Conservation (phyloP, 2,888 invertebrate species). For the Cheilosia vulpina region DNA sequence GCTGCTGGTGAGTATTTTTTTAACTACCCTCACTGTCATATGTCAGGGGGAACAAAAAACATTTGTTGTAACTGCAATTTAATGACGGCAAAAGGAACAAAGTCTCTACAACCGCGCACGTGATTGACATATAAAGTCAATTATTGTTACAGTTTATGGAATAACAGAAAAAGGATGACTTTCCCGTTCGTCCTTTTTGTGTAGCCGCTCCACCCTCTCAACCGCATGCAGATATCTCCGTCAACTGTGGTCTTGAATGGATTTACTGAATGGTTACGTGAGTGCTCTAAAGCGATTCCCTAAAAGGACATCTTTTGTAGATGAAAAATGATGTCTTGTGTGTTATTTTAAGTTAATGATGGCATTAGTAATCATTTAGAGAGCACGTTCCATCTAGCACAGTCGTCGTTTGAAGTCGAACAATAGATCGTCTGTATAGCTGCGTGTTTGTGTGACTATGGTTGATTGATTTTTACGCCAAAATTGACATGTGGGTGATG, state of each 20-base stretch:
- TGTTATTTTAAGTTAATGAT: conserved; percentile 47
- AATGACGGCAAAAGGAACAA: conserved; percentile 38
- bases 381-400: conserved; percentile 40
- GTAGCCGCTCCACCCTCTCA: not conserved
- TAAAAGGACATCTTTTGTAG: conserved; percentile 31
- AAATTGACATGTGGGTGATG: conserved; percentile 46
- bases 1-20: conserved; percentile 22
- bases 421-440: conserved; percentile 3
- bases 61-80: conserved; percentile 28
- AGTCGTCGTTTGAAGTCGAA: conserved; percentile 29
- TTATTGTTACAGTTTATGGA: conserved; percentile 58
- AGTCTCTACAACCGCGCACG: conserved; percentile 41
- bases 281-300: conserved; percentile 13
- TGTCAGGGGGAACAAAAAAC: too few relatives aligned
- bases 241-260: conserved; percentile 22
- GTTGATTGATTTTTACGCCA: conserved; percentile 36
- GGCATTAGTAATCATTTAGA: conserved; percentile 60
- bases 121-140: conserved; percentile 74
- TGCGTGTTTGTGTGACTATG: conserved; percentile 4
- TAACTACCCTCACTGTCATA: not conserved
- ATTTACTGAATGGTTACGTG: conserved; percentile 29
- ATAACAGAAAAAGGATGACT: conserved; percentile 26
- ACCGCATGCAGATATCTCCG: conserved; percentile 25
- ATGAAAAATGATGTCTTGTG: conserved; percentile 46
- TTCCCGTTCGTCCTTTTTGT: conserved; percentile 25